A percentile compares a stretch with the other conserved stretches of the same genome.
Conservation (phyloP, 2,113 vertebrate genomes). For the Oophaga pumilio region DNA sequence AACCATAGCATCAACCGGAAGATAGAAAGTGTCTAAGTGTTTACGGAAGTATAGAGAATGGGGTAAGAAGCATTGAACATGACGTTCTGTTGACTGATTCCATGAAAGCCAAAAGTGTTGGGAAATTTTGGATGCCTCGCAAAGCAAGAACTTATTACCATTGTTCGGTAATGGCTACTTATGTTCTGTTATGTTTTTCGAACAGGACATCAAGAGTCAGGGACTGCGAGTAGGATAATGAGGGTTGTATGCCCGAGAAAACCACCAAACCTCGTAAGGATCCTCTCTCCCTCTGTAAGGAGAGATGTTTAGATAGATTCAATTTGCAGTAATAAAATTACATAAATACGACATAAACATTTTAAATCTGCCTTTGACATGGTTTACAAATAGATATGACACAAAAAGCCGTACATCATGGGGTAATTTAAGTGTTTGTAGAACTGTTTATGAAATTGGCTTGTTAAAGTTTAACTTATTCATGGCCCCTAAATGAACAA, state of each 20-base stretch:
- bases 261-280: neutral
- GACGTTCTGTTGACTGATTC: neutral
- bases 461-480: constrained; percentile 34
- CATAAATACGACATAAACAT: constrained; percentile 50
- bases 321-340: constrained; percentile 43
- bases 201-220: neutral
- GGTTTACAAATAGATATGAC: constrained; percentile 39
- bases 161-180: neutral
- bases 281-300: neutral
- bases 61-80: neutral
- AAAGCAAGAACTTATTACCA: neutral
- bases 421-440: constrained; percentile 20
- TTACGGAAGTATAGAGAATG: neutral
- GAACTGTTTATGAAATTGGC: constrained; percentile 33
- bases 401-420: constrained; percentile 29
- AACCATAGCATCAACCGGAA: neutral
- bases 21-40: neutral
- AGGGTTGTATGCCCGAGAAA: constrained; percentile 2
- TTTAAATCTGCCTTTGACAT: constrained; percentile 41
- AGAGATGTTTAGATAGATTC: constrained; percentile 39
- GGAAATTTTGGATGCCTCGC: neutral
- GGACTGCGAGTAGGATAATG: neutral
- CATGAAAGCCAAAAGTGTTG: neutral
- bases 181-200: neutral
- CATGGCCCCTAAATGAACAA: neutral